Base-by-base conservation (phyloP, 2,888 invertebrate genomes). In the Tetropium fuscum region DNA sequence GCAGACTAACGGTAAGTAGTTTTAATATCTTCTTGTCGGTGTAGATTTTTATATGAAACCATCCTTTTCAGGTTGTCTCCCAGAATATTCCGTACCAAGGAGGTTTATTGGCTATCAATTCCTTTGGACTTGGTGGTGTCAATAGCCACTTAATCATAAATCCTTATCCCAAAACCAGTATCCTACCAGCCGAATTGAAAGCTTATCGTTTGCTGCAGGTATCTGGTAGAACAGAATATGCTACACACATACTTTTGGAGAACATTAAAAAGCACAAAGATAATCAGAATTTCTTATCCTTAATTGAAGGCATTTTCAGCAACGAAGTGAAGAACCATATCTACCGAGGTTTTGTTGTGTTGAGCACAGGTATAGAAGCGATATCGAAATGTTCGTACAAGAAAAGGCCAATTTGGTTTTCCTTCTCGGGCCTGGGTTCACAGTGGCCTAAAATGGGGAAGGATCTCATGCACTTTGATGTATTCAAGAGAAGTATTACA, bases 211-310 rank as follows among this genome's bases (percentile, higher is more conserved):
- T 87, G 34, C 81, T 85, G 34, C 74, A 80, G 16, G 82, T 81
- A 56, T 82, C 85, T 27, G 87, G 87, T 6, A 87, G 97, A 73
- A 94, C 94, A 1, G 88, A 90, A 76, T 88, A 87, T 45, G 91
- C 91, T 7, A 90, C 90, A 18, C 83, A 86, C 61, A 76, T 75
- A 48, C 78, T 93, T 70, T 83, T 93, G 41, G 82, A 86, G 53
- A 85, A 85, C 67, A 87, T 87, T 5, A 85, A 85, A 44, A 80
- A 81, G 61, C 83, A 88, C 72, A 78, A 82, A 30, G 81, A 83
- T 47, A 90, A 92, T 75, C 85, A 86, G 62, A 90, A 90, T 72
- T 87, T 92, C 74, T 83, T 90, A 74, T 86, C 88, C 40, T 82
- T 94, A 53, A 80, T 96, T 48, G 89, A 90, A 74, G 87, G 88